Conservation (phyloP, 2,888 invertebrate species). For the Eupithecia tripunctaria region DNA sequence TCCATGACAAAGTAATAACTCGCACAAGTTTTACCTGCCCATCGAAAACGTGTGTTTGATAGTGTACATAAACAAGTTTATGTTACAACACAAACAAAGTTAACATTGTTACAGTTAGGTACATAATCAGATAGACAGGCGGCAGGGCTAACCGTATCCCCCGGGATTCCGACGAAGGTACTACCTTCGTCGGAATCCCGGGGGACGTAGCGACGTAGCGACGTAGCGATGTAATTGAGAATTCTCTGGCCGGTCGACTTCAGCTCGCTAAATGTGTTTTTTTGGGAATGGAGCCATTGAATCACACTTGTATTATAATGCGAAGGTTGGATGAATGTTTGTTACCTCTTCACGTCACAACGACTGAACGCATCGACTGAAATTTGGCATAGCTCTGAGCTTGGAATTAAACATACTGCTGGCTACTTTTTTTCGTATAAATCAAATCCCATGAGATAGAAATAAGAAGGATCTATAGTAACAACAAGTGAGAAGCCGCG, state of each 20-base stretch:
- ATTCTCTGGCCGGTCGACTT: background rate
- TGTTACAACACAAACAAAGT: background rate
- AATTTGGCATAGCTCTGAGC: background rate
- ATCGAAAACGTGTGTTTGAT: conserved; percentile 5
- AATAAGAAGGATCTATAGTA: background rate
- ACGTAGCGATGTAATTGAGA: conserved; percentile 8
- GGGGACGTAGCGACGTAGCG: background rate
- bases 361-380: background rate
- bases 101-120: background rate
- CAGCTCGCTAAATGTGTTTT: background rate
- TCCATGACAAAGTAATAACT: background rate
- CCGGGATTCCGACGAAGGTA: background rate
- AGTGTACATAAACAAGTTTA: background rate
- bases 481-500: too few species aligned
- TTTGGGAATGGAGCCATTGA: background rate
- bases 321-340: background rate
- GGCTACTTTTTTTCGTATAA: background rate
- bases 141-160: conserved; percentile 1
- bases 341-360: background rate
- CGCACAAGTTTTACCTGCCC: background rate
- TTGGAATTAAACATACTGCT: background rate
- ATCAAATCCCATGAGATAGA: background rate
- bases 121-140: conserved; percentile 5
- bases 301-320: background rate
- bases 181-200: too few species aligned